phyloP scores from a whole-genome alignment of 2,888 invertebrate species.

The Drosophila birchii region DNA sequence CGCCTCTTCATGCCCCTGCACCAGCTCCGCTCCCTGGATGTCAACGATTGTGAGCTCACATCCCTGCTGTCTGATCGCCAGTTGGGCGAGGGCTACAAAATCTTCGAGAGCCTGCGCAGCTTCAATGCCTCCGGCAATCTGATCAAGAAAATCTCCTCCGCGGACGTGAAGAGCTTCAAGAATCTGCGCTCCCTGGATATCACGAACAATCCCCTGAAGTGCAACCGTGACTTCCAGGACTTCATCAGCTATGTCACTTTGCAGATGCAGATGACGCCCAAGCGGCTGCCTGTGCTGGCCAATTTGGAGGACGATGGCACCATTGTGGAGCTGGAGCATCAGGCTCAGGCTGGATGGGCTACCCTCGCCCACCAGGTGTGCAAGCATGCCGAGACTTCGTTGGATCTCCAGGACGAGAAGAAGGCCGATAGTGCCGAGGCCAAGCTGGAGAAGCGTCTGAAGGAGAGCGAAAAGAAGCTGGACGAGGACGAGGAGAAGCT shows the following conservation, averaged over 20 bases:
- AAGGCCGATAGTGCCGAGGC: conserved; percentile 52
- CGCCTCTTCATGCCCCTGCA: conserved; percentile 88
- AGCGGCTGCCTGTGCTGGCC: conserved; percentile 69
- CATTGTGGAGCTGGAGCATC: conserved; percentile 61
- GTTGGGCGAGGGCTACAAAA: conserved; percentile 81
- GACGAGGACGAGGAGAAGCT: conserved; percentile 77
- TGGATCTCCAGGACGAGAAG: conserved; percentile 35
- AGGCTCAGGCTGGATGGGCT: conserved; percentile 80
- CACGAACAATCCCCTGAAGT: conserved; percentile 89
- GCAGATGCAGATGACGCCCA: conserved; percentile 74
- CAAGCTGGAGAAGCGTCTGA: conserved; percentile 74
- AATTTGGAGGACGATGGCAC: conserved; percentile 72
- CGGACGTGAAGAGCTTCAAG: conserved; percentile 82
- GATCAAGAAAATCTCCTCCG: conserved; percentile 78
- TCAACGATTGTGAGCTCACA: conserved; percentile 89
- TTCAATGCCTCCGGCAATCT: conserved; percentile 86
- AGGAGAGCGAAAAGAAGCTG: conserved; percentile 71
- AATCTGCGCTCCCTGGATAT: conserved; percentile 85
- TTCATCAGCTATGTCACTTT: conserved; percentile 86
- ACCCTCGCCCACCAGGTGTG: conserved; percentile 82
- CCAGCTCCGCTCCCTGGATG: conserved; percentile 88
- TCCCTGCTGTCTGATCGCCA: conserved; percentile 88
- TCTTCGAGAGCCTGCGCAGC: conserved; percentile 86
- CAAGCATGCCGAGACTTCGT: conserved; percentile 70
- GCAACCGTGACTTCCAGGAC: conserved; percentile 88